These are phyloP conservation scores for Rallus crepitans DNA, from an alignment of 2,797 vertebrate genomes.

Conservation along the genomic window DNA sequence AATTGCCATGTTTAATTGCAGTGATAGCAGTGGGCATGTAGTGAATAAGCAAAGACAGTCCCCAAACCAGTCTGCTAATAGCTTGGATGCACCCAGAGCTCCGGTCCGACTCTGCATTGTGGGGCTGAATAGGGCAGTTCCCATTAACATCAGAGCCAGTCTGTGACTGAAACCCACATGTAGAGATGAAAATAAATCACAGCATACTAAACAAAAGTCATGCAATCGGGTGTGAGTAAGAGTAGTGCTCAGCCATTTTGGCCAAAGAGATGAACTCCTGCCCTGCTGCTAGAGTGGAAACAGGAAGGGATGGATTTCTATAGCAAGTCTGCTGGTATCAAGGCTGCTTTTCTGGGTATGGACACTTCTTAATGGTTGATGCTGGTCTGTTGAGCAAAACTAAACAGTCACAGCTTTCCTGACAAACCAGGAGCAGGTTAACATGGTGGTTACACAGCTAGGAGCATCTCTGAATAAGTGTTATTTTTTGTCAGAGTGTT, in stretches of 20 bases:
- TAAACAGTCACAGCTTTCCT: background rate
- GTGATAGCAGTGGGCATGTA: background rate
- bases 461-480: background rate
- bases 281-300: background rate
- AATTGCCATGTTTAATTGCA: background rate
- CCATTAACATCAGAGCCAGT: fast-evolving
- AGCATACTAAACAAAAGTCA: background rate
- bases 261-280: background rate
- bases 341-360: background rate
- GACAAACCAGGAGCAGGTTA: background rate
- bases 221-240: background rate
- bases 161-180: background rate
- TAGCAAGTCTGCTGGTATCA: background rate
- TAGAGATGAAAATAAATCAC: background rate
- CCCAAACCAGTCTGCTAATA: background rate
- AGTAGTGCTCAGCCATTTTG: background rate
- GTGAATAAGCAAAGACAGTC: background rate
- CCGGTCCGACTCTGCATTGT: fast-evolving
- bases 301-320: background rate
- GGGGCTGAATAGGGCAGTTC: background rate
- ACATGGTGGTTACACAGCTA: fast-evolving
- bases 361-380: background rate
- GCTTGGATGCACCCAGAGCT: background rate
- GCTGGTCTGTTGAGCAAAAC: background rate
- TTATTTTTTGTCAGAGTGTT: background rate